Evolutionary conservation across 2,888 invertebrate genomes (phyloP).

Genomic region (Agrotis segetum): DNA sequence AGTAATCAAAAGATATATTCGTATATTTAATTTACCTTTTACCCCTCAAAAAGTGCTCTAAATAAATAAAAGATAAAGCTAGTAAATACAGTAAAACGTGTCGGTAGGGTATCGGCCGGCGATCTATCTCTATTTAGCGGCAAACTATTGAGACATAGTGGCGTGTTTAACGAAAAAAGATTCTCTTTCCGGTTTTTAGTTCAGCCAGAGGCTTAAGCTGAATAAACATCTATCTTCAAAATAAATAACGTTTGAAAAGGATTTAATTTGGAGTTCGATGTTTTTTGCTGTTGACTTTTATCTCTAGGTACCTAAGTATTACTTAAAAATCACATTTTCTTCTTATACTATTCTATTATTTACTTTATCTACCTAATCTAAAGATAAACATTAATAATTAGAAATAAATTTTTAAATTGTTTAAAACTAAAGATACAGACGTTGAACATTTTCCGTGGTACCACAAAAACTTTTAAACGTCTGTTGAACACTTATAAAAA

Average conservation of each 20-base stretch:
- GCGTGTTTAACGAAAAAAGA: conserved; percentile 51
- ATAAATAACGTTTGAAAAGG: neutral
- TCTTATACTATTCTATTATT: too few relatives aligned
- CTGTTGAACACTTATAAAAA: too few relatives aligned
- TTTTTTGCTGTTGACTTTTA: too few relatives aligned
- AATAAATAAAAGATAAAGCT: conserved; percentile 33
- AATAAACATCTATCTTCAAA: neutral
- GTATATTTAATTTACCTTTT: conserved; percentile 4
- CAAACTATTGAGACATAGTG: conserved; percentile 59
- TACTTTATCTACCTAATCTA: too few relatives aligned
- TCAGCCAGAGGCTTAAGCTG: conserved; percentile 2
- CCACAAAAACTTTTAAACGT: too few relatives aligned
- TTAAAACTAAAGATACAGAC: too few relatives aligned
- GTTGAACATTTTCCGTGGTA: too few relatives aligned
- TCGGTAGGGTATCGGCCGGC: conserved; percentile 29
- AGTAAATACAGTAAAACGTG: conserved; percentile 23
- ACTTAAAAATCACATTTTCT: too few relatives aligned
- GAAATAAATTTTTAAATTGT: too few relatives aligned
- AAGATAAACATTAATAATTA: too few relatives aligned
- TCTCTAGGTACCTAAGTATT: too few relatives aligned
- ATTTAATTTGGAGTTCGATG: neutral
- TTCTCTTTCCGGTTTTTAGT: conserved; percentile 32
- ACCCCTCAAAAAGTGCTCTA: conserved; percentile 1
- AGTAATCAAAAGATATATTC: neutral
- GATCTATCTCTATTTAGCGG: conserved; percentile 50